Evolutionary conservation across 2,797 vertebrate species (phyloP).

Genomic region (Onychomys leucogaster): DNA sequence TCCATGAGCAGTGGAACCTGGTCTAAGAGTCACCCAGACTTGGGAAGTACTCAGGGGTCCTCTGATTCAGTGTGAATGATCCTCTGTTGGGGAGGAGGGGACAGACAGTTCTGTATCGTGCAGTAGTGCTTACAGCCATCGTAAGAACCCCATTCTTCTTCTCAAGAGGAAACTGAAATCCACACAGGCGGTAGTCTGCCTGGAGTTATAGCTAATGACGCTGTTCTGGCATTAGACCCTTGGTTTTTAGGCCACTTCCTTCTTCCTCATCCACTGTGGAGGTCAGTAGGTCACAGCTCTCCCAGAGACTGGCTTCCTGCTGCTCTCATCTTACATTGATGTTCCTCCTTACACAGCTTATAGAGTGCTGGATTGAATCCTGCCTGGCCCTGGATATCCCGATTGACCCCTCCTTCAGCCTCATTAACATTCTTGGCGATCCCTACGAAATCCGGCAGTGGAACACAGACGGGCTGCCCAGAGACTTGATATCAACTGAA

Average conservation of each 20-base stretch:
- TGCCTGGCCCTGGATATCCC: constrained; percentile 91
- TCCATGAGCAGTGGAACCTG: not conserved
- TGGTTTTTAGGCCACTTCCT: constrained; percentile 52
- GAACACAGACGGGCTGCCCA: constrained; percentile 92
- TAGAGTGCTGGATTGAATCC: constrained; percentile 91
- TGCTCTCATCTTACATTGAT: not conserved
- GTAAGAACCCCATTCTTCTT: not conserved
- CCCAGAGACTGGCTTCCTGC: not conserved
- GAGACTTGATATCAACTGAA: constrained; percentile 92
- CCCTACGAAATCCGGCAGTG: constrained; percentile 92
- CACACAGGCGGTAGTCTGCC: not conserved
- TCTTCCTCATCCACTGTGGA: too few relatives aligned
- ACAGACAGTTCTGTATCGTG: not conserved
- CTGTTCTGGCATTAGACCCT: not conserved
- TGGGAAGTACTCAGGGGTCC: not conserved
- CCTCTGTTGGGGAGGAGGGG: not conserved
- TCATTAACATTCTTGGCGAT: constrained; percentile 91
- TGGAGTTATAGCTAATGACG: not conserved
- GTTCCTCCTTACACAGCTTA: constrained; percentile 86
- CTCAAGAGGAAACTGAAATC: not conserved
- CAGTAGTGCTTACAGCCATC: not conserved
- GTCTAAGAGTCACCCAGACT: not conserved
- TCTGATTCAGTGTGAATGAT: not conserved
- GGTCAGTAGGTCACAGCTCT: not conserved
- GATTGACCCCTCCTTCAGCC: constrained; percentile 92